A percentile compares a stretch with the other conserved stretches of the same genome.
phyloP scores from a whole-genome alignment of 2,888 invertebrate species.

The Meandrusa payeni region DNA sequence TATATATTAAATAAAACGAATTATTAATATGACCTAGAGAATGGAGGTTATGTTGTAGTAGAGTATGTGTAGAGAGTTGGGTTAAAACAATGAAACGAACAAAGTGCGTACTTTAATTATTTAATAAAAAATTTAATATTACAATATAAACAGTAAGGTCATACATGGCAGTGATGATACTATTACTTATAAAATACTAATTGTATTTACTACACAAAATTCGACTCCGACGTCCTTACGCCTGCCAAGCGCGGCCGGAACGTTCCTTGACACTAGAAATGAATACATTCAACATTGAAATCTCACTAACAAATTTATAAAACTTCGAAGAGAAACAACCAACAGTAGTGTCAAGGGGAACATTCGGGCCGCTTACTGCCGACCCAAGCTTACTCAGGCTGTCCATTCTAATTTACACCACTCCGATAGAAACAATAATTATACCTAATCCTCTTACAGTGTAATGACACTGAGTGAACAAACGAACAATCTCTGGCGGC shows the following conservation, averaged over 20 bases:
- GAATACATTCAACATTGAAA: conserved; percentile 63
- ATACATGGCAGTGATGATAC: conserved; percentile 79
- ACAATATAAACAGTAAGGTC: conserved; percentile 79
- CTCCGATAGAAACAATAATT: conserved; percentile 46
- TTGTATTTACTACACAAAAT: conserved; percentile 60
- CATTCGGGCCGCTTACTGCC: conserved; percentile 46
- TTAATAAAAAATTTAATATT: conserved; percentile 76
- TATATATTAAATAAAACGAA: no score
- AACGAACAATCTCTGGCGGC: no score
- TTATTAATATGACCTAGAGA: no score
- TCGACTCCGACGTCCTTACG: conserved; percentile 46
- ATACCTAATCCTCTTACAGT: conserved; percentile 49
- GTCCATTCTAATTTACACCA: conserved; percentile 52
- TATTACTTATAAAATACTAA: conserved; percentile 65
- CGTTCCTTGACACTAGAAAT: conserved; percentile 48
- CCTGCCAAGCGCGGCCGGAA: conserved; percentile 32
- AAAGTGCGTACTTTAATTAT: conserved; percentile 49
- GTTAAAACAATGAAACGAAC: no score
- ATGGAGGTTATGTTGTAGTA: no score
- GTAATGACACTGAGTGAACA: conserved; percentile 35
- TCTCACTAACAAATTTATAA: conserved; percentile 63
- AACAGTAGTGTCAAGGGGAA: conserved; percentile 49
- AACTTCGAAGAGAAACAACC: conserved; percentile 62
- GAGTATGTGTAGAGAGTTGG: no score
- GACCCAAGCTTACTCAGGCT: conserved; percentile 52